Conservation (phyloP, 2,888 invertebrate species). For the Quadriops clusia region DNA sequence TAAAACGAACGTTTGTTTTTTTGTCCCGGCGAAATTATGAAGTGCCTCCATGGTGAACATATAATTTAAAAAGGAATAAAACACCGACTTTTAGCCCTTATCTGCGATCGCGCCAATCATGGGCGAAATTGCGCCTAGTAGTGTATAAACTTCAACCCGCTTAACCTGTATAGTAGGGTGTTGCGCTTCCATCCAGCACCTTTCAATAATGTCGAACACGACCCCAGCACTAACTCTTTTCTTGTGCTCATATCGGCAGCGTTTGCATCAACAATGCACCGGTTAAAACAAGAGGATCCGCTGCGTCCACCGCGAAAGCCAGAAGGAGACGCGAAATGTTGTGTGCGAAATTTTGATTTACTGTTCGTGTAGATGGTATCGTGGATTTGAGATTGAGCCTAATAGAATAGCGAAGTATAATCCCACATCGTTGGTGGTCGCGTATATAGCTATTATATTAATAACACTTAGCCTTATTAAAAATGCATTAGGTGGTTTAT, state of each 20-base stretch:
- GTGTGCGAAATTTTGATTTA: conserved; percentile 19
- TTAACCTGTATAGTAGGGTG: conserved; percentile 9
- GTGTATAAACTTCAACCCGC: conserved; percentile 4
- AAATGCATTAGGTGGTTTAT: conserved; percentile 34
- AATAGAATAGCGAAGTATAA: conserved; percentile 26
- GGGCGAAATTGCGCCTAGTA: conserved; percentile 7
- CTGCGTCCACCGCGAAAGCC: not conserved
- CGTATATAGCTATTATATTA: conserved; percentile 33
- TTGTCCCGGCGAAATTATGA: too few relatives aligned
- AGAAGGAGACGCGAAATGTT: conserved; percentile 9
- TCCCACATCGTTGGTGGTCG: conserved; percentile 34
- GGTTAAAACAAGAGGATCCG: conserved; percentile 6
- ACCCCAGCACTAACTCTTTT: conserved; percentile 8
- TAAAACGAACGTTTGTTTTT: too few relatives aligned
- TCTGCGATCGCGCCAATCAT: conserved; percentile 10
- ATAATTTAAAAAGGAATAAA: too few relatives aligned
- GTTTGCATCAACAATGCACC: conserved; percentile 4
- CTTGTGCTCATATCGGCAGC: conserved; percentile 1
- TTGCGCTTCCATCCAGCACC: conserved; percentile 4
- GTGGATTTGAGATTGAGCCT: conserved; percentile 29
- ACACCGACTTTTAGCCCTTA: too few relatives aligned
- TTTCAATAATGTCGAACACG: too few relatives aligned
- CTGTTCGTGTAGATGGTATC: conserved; percentile 27
- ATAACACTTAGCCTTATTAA: conserved; percentile 36
- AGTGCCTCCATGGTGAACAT: too few relatives aligned